Evolutionary conservation across 2,797 vertebrate genomes (phyloP).

Genomic region (Coranthus polyacanthus): DNA sequence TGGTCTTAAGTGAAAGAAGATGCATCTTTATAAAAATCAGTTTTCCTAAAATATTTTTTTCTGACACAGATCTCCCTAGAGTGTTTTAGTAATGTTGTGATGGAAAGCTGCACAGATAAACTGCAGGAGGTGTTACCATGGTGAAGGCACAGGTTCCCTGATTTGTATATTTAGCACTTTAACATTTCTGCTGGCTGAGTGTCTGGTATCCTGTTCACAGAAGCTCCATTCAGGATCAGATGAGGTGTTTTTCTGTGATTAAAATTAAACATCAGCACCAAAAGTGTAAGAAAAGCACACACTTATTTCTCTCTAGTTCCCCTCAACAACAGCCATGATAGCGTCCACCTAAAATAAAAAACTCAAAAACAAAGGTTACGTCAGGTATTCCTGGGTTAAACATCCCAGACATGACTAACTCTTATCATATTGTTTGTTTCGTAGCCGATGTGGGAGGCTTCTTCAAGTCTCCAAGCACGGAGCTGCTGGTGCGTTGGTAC

Average conservation of each 20-base stretch:
- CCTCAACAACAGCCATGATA: not conserved
- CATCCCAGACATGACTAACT: not conserved
- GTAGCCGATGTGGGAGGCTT: conserved; percentile 93
- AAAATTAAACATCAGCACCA: not conserved
- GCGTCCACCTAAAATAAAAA: too few species aligned
- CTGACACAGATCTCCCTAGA: not conserved
- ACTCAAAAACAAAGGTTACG: too few species aligned
- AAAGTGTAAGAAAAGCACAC: not conserved
- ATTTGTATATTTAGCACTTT: conserved; percentile 2
- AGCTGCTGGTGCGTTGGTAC: conserved; percentile 96
- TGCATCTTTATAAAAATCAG: not conserved
- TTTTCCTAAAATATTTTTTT: conserved; percentile 3
- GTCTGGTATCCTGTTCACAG: not conserved
- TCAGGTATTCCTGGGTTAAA: too few species aligned
- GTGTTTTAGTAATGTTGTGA: conserved; percentile 19
- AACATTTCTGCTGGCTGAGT: not conserved
- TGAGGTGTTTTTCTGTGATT: conserved; percentile 1
- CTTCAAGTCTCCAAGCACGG: conserved; percentile 90
- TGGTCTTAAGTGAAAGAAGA: not conserved
- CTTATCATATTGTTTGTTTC: conserved; percentile 7
- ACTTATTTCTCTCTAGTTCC: not conserved
- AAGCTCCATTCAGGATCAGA: not conserved
- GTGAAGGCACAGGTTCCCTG: conserved; percentile 17
- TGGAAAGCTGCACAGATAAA: conserved; percentile 18
- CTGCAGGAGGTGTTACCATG: conserved; percentile 28